Base-by-base conservation (phyloP, 1,140 invertebrate genomes). In the Panagrolaimus sp. region DNA sequence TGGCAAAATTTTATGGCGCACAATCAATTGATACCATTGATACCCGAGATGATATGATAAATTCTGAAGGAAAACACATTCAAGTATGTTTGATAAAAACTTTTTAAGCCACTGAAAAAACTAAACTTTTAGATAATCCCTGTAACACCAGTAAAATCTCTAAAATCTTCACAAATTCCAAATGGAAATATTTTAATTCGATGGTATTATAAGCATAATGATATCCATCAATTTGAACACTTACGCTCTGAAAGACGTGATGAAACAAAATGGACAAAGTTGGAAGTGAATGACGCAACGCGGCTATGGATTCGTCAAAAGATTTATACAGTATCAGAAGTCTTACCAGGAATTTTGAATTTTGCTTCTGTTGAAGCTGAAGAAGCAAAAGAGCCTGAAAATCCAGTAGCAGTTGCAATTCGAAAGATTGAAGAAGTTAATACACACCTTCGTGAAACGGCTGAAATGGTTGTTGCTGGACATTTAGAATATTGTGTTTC, bases 221-320 rank as follows among this genome's bases (percentile, higher is more conserved):
- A 93, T 79, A 91, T 97, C 1, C 88, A 90, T 73, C 89, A 90
- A 74, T 97, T 96, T 79, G 89, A 89, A 27, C 96, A 89, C 83
- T 92, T 91, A 3, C 87, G 93, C 16, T 90, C 90, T 0, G 89
- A 90, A 80, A 87, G 89, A 72, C 86, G 87, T 72, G 87, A 91
- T 13, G 91, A 95, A 82, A 93, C 93, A 82, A 91, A 94, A 65
- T 94, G 93, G 79, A 78, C 75, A 25, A 46, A 43, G 13, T n/a
- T 78, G n/a, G 72, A 78, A 47, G 92, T 84, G 74, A 93, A 95
- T 82, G 91, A 92, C 83, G 92, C 93, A 81, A 89, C 90, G 0
- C 90, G 88, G 48, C 86, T 94, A 38, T 96, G 93, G 92, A 81
- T 96, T 3, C 92, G 95, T 82, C 86, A 91, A 65, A 94, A 91